phyloP scores from a whole-genome alignment of 2,113 vertebrate genomes.

The Platycercus adscitus region DNA sequence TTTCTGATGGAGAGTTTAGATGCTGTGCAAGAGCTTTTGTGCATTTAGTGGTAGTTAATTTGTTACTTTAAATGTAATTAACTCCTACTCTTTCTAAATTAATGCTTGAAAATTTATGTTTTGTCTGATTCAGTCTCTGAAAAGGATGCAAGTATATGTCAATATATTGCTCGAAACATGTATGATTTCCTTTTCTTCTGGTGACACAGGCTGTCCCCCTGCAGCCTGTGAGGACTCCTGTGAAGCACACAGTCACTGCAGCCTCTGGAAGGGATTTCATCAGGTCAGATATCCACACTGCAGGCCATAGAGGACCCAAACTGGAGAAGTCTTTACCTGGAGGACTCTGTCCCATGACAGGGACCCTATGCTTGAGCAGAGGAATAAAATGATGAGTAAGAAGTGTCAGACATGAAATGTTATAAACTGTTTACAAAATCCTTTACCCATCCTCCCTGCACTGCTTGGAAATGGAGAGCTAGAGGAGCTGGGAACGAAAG shows the following conservation, averaged over 20 bases:
- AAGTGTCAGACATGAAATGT: neutral
- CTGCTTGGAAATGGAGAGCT: neutral
- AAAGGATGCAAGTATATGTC: neutral
- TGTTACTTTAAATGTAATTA: neutral
- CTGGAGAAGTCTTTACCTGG: neutral
- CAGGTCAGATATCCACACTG: neutral
- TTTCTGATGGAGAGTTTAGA: neutral
- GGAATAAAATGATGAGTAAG: neutral
- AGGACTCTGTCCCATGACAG: neutral
- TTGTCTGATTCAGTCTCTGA: neutral
- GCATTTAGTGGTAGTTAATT: neutral
- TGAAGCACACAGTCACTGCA: neutral
- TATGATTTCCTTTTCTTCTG: neutral
- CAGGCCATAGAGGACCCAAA: neutral
- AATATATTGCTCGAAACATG: neutral
- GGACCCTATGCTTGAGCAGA: neutral
- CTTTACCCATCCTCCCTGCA: rapidly evolving
- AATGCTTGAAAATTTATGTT: neutral
- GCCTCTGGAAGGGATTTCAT: rapidly evolving
- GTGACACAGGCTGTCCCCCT: rapidly evolving
- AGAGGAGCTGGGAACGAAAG: neutral
- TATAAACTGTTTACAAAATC: neutral
- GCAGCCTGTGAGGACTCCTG: rapidly evolving
- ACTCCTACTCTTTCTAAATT: neutral
- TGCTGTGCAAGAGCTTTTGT: neutral